Conservation (phyloP, 2,888 invertebrate genomes). For the Muscina levida region DNA sequence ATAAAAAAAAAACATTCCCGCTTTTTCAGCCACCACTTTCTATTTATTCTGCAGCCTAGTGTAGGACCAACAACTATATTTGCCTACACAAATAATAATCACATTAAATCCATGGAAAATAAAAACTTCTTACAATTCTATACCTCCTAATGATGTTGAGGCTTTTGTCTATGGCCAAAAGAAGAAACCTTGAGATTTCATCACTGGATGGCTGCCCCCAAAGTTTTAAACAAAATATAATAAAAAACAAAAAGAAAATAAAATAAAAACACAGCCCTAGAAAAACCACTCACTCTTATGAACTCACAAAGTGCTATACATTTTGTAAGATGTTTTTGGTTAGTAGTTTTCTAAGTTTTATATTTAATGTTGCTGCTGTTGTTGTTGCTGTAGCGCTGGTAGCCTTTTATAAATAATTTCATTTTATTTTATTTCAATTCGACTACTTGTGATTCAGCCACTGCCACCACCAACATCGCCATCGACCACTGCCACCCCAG, state of each 20-base stretch:
- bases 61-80: neutral
- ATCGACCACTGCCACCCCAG: neutral
- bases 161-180: neutral
- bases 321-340: constrained; percentile 16
- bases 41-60: neutral
- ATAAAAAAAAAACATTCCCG: too few relatives aligned
- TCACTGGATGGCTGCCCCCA: neutral
- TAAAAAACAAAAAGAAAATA: too few relatives aligned
- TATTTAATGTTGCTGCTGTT: too few relatives aligned
- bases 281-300: neutral
- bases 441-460: constrained; percentile 16
- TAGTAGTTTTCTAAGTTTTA: neutral
- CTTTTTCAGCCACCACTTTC: too few relatives aligned
- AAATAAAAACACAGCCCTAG: neutral
- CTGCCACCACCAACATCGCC: too few relatives aligned
- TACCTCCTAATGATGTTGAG: too few relatives aligned
- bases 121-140: neutral
- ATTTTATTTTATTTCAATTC: constrained; percentile 17
- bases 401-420: too few relatives aligned
- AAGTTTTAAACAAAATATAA: neutral
- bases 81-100: neutral
- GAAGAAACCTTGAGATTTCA: constrained; percentile 33
- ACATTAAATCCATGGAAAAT: neutral
- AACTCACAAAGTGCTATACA: constrained; percentile 7
- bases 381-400: too few relatives aligned